Evolutionary conservation across 1,140 invertebrate species (phyloP), one percentile per base, ranked within the genome.

Genomic region (Sitophilus oryzae): DNA sequence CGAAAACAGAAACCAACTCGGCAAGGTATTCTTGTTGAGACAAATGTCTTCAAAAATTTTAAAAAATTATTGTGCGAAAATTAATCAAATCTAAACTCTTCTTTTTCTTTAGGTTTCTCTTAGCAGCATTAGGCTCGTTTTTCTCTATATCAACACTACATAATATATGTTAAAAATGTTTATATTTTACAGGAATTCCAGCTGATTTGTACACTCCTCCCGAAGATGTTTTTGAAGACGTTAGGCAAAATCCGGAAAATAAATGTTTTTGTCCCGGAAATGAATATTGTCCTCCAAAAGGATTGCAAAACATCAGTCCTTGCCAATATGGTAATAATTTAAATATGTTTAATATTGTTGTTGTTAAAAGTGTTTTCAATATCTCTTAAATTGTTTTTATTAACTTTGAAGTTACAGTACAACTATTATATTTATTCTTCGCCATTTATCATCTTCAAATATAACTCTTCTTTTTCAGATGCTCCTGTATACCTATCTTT

Each of bases 401-500:
- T 25, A 9, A 34, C 10, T 36, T 25, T 35, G 15, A n/a, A n/a
- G n/a, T n/a, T n/a, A n/a, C n/a, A n/a, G n/a, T n/a, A n/a, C n/a
- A n/a, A n/a, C n/a, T n/a, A n/a, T n/a, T n/a, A n/a, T n/a, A n/a
- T n/a, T n/a, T n/a, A n/a, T n/a, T n/a, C n/a, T n/a, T n/a, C n/a
- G n/a, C n/a, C n/a, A n/a, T n/a, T n/a, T n/a, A 5, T 20, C 5
- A 40, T 6, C n/a, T 15, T 40, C 5, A 6, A 23, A 5, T 45
- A 25, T 8, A 25, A 22, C 38, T 42, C 11, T 52, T 36, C 55
- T 59, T 23, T 80, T 79, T 6, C 66, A 91, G 88, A 86, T 70
- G 88, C 90, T 9, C 90, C 91, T 0, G 83, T 93, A 1, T 90
- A 88, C 59, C 87, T 92, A 77, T 93, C 90, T 0, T 91, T 86